Evolutionary conservation across 2,888 invertebrate genomes (phyloP).

Genomic region (Orchesellides sinensis): DNA sequence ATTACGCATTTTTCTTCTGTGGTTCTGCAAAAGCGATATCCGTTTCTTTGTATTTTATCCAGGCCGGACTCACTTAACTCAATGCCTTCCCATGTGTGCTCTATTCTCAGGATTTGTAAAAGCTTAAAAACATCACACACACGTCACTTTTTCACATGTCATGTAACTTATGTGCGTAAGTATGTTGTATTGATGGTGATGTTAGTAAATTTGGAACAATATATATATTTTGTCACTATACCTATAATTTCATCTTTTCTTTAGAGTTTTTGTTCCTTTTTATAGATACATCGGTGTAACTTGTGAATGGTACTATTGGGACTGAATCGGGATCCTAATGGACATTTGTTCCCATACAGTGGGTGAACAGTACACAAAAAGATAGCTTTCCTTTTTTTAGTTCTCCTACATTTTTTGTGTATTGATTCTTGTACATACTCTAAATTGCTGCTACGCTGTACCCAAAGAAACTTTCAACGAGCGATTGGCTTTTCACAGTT

Average conservation of each 20-base stretch:
- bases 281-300: too few species aligned
- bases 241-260: too few species aligned
- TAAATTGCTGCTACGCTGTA: too few species aligned
- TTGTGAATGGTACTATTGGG: not conserved
- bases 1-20: not conserved
- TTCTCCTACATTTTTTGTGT: too few species aligned
- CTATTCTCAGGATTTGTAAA: not conserved
- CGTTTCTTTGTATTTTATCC: not conserved
- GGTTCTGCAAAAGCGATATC: not conserved
- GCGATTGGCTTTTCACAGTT: too few species aligned
- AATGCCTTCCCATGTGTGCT: not conserved
- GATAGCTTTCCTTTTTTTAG: too few species aligned
- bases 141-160: not conserved
- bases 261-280: not conserved
- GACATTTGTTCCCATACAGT: constrained; percentile 10
- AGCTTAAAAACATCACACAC: not conserved
- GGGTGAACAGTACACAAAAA: constrained; percentile 16
- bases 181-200: not conserved
- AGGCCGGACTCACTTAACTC: not conserved
- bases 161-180: not conserved
- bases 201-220: not conserved
- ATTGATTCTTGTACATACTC: too few species aligned
- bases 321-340: constrained; percentile 11
- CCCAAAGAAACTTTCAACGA: too few species aligned
- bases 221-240: too few species aligned